Percentiles rank a stretch among this genome's conserved stretches.
phyloP scores from a whole-genome alignment of 2,113 vertebrate species.

The Neotoma lepida region DNA sequence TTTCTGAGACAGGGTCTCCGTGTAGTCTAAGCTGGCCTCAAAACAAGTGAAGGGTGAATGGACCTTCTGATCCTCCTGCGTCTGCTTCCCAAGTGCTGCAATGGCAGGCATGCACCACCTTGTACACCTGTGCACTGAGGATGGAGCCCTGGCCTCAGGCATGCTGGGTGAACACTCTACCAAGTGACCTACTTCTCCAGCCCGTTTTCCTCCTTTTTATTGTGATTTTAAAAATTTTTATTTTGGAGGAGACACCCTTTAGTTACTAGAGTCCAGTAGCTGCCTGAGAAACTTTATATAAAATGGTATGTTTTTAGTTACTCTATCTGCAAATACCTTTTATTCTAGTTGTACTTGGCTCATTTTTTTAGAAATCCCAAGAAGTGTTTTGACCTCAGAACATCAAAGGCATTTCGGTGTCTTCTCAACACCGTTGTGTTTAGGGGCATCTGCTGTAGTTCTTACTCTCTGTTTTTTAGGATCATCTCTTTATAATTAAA shows the following conservation, averaged over 20 bases:
- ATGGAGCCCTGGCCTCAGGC: background rate
- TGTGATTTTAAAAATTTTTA: background rate
- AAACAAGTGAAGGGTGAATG: no score
- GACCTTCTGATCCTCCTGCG: background rate
- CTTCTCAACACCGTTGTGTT: background rate
- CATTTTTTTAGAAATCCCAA: background rate
- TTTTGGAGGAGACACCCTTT: background rate
- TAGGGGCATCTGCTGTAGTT: background rate
- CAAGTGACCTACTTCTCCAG: no score
- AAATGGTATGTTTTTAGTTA: conserved; percentile 27
- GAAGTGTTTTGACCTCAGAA: conserved; percentile 1
- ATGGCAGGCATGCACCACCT: background rate
- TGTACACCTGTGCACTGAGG: background rate
- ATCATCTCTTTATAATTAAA: background rate
- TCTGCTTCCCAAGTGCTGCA: background rate
- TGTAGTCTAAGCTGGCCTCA: background rate
- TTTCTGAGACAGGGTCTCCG: background rate
- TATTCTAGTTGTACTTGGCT: background rate
- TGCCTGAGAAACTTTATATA: background rate
- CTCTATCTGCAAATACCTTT: background rate
- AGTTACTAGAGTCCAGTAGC: background rate
- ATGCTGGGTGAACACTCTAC: background rate
- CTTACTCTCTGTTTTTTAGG: background rate
- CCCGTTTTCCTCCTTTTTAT: background rate
- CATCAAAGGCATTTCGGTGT: background rate